phyloP scores from a whole-genome alignment of 1,140 invertebrate species.

The Pseudoatta argentina region DNA sequence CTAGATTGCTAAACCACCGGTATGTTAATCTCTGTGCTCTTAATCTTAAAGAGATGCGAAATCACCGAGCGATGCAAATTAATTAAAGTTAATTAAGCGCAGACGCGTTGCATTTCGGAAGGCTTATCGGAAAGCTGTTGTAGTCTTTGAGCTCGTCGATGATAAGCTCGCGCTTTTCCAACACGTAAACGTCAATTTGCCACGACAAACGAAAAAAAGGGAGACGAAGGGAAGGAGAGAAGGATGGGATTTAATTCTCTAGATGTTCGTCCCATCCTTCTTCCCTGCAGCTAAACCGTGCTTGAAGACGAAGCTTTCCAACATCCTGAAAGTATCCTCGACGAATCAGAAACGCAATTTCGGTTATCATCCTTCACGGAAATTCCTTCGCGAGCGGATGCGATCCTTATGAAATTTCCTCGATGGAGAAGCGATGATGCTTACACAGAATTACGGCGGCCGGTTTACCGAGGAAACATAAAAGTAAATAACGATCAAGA shows the following conservation, averaged over 20 bases:
- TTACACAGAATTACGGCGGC: slow-evolving; percentile 38
- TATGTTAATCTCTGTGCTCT: slow-evolving; percentile 69
- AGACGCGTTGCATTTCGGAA: slow-evolving; percentile 34
- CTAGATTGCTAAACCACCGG: slow-evolving; percentile 19
- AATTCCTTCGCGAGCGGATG: slow-evolving; percentile 39
- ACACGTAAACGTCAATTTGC: slow-evolving; percentile 43
- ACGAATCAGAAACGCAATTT: slow-evolving; percentile 61
- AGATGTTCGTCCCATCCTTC: neutral
- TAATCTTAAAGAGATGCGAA: slow-evolving; percentile 64
- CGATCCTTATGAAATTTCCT: slow-evolving; percentile 60
- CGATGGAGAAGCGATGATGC: slow-evolving; percentile 43
- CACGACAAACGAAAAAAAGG: neutral
- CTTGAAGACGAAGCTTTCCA: neutral
- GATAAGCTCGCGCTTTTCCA: slow-evolving; percentile 38
- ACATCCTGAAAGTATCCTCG: slow-evolving; percentile 24
- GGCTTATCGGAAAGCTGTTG: slow-evolving; percentile 5
- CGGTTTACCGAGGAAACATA: neutral
- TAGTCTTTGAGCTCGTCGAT: slow-evolving; percentile 46
- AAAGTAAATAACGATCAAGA: slow-evolving; percentile 25
- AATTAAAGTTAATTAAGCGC: slow-evolving; percentile 73
- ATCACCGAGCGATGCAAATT: slow-evolving; percentile 58
- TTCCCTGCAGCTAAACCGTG: slow-evolving; percentile 3
- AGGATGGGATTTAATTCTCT: slow-evolving; percentile 19
- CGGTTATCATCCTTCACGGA: slow-evolving; percentile 50
- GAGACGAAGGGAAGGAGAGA: neutral